These are phyloP conservation scores for Cryptotermes secundus DNA, from an alignment of 1,140 invertebrate genomes.

Conservation along the genomic window DNA sequence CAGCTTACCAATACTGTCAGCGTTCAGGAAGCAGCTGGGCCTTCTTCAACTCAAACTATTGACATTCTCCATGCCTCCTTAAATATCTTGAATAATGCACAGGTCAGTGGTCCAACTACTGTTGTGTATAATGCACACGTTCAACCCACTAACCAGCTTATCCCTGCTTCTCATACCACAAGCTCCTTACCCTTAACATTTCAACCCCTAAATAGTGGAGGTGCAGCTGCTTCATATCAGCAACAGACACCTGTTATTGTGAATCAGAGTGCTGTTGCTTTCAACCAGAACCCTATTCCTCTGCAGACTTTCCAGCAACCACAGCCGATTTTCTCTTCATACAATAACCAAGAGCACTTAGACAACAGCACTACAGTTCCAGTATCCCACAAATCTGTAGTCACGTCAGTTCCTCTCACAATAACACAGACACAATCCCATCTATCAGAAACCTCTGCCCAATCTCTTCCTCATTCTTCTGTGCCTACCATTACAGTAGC, in stretches of 20 bases:
- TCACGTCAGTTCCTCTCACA: not conserved
- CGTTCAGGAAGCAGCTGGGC: not conserved
- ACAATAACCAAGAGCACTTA: not conserved
- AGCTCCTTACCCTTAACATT: constrained; percentile 18
- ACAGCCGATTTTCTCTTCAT: constrained; percentile 12
- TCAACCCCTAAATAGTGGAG: not conserved
- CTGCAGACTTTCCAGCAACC: not conserved
- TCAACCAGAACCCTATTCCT: not conserved
- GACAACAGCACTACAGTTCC: not conserved
- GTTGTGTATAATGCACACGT: constrained; percentile 20
- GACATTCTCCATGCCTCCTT: constrained; percentile 27
- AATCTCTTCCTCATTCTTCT: not conserved
- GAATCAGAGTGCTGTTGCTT: constrained; percentile 11
- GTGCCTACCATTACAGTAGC: constrained; percentile 21
- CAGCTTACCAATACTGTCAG: not conserved
- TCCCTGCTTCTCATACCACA: not conserved
- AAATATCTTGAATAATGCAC: constrained; percentile 25
- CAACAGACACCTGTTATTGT: constrained; percentile 18
- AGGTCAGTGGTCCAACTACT: not conserved
- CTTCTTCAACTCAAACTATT: constrained; percentile 19
- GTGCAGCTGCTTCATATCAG: not conserved
- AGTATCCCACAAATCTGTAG: constrained; percentile 13
- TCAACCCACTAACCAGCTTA: constrained; percentile 14
- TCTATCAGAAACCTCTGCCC: not conserved
- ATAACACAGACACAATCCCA: not conserved